Evolutionary conservation across 2,888 invertebrate genomes (phyloP).

Genomic region (Mesoligia furuncula): DNA sequence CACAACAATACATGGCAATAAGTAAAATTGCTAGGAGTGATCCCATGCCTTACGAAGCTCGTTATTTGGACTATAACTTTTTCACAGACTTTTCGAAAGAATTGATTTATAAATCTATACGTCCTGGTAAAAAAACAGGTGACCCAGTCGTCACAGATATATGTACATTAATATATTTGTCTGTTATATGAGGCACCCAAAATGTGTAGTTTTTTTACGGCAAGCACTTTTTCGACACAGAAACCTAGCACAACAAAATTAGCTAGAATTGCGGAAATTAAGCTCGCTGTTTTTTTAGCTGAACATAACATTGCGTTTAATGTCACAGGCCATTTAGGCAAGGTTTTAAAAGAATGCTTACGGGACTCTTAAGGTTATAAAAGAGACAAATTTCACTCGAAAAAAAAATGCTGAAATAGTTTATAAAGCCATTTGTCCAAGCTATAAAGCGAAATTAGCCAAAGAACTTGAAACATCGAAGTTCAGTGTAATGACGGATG

Average conservation of each 20-base stretch:
- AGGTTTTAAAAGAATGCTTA: not conserved
- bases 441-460: not conserved
- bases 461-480: not conserved
- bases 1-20: no score
- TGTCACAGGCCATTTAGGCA: not conserved
- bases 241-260: not conserved
- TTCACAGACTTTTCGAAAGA: no score
- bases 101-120: constrained; percentile 15
- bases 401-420: not conserved
- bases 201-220: not conserved
- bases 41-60: no score
- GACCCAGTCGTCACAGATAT: no score
- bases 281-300: not conserved
- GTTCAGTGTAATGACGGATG: not conserved
- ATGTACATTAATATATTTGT: not conserved
- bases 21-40: no score
- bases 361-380: not conserved
- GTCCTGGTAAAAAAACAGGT: no score
- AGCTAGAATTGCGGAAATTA: constrained; percentile 1
- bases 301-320: not conserved
- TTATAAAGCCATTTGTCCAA: not conserved
- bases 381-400: not conserved
- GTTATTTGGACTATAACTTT: no score
- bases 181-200: not conserved
- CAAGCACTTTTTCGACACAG: not conserved